Base-by-base conservation (phyloP, 2,888 invertebrate genomes). In the Salticus scenicus region DNA sequence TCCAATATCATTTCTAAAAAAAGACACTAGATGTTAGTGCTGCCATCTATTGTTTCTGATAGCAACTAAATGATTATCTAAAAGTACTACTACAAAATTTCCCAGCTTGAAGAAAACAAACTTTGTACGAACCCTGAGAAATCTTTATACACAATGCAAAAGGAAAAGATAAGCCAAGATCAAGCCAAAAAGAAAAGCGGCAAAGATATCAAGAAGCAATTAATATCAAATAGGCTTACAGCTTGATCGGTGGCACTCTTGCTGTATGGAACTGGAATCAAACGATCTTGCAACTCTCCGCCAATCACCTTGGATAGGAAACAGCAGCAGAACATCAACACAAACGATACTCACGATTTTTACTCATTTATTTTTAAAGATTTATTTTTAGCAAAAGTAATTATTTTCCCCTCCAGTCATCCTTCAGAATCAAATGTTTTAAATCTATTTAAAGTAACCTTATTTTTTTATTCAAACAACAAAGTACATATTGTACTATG, bases 241-340 rank as follows among this genome's bases (percentile, higher is more conserved):
- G 98, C 98, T 96, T 98, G 98, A 95, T 98, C 98, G 94, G 98
- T 98, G 93, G 97, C 97, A 94, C 97, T 97, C 96, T 98, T 98
- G 97, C 98, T 98, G 96, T 98, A 98, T 93, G 98, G 98, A 94
- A 98, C 98, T 94, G 98, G 97, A 93, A 98, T 98, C 95, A 98
- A 96, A 94, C 98, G 97, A 94, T 98, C 98, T 95, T 98, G 97
- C 94, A 97, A 97, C 94, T 98, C 97, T 94, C 98, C 98, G 95
- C 98, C 98, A 96, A 98, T 98, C 95, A 98, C 98, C 98, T 98
- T 96, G 94, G 96, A 95, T 95, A 93, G 94, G 94, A 93, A 94
- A 94, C 94, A 80, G 80, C 80, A 80, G 80, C 27, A 80, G 57
- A 94, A 94, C 94, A 94, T 94, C 94, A 94, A 91, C 92, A 28